These are phyloP conservation scores for Numenius arquata DNA, from an alignment of 2,113 vertebrate species.

Conservation along the genomic window DNA sequence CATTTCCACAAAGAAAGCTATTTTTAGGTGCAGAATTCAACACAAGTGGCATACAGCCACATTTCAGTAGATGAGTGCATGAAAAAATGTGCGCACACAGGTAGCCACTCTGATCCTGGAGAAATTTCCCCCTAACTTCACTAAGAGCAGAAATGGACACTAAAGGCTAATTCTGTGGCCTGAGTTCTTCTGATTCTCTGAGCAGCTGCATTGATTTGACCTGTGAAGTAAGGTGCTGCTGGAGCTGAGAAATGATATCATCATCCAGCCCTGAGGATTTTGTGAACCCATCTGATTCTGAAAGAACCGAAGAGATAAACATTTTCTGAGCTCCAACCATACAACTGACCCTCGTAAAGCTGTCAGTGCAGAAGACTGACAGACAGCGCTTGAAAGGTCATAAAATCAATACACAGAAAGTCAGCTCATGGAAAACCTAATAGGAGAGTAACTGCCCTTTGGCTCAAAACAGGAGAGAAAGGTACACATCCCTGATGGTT, in stretches of 20 bases:
- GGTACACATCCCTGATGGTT: neutral
- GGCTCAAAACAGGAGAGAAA: neutral
- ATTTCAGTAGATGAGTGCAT: neutral
- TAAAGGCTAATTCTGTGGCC: neutral
- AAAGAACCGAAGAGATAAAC: neutral
- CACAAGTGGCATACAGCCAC: neutral
- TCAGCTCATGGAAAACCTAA: neutral
- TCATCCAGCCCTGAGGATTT: neutral
- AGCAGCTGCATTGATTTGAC: conserved; percentile 5
- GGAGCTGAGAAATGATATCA: neutral
- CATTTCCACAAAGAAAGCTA: neutral
- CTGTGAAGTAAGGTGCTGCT: neutral
- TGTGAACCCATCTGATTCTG: neutral
- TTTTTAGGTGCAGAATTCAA: neutral
- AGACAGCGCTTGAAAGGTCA: neutral
- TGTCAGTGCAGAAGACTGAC: neutral
- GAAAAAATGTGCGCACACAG: neutral
- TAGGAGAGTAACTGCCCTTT: neutral
- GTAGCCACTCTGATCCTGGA: neutral
- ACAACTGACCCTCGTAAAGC: neutral
- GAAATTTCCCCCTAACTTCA: neutral
- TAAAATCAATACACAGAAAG: conserved; percentile 7
- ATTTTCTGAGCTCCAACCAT: neutral
- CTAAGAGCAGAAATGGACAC: neutral
- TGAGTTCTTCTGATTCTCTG: neutral